Conservation (phyloP, 2,113 vertebrate genomes). For the Ochotona princeps region DNA sequence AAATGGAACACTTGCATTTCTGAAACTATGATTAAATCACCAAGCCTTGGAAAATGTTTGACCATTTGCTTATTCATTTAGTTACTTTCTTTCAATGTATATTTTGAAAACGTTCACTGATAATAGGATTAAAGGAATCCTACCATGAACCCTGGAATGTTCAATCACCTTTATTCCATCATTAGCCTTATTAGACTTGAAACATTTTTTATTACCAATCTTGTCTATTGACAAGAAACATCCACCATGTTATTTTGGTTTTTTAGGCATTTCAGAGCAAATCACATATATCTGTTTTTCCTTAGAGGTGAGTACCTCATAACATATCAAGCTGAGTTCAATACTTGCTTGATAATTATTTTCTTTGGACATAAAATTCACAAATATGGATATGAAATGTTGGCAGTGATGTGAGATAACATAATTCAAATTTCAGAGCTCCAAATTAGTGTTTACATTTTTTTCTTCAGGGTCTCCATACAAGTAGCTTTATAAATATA, state of each 20-base stretch:
- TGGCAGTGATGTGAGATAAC: too few species aligned
- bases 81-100: not conserved
- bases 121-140: not conserved
- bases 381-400: not conserved
- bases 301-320: not conserved
- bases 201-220: not conserved
- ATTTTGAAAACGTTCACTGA: slow-evolving; percentile 2
- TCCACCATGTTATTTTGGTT: not conserved
- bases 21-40: not conserved
- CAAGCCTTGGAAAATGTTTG: not conserved
- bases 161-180: slow-evolving; percentile 9
- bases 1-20: slow-evolving; percentile 1
- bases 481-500: too few species aligned
- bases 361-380: slow-evolving; percentile 37
- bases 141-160: not conserved
- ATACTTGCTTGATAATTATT: not conserved
- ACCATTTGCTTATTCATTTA: slow-evolving; percentile 2
- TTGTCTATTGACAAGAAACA: not conserved
- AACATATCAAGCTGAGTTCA: not conserved
- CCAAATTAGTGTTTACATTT: too few species aligned
- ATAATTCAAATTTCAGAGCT: too few species aligned
- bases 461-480: too few species aligned
- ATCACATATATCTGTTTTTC: not conserved
- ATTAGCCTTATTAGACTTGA: not conserved
- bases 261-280: slow-evolving; percentile 15